Evolutionary conservation across 1,140 invertebrate species (phyloP).

Genomic region (Ceratitis capitata): DNA sequence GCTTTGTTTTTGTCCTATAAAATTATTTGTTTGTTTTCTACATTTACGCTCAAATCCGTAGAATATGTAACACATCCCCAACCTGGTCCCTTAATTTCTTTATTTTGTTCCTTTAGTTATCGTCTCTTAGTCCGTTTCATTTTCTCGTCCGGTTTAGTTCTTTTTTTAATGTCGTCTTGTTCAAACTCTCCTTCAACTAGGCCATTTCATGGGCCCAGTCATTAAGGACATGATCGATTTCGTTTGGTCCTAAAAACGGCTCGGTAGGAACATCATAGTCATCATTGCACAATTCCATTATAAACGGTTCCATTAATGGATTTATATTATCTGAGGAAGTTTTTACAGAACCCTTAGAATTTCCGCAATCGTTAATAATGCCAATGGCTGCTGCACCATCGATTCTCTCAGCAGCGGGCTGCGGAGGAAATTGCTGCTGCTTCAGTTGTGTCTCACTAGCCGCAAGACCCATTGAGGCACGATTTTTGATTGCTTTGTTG

Average conservation of each 20-base stretch:
- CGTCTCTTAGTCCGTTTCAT: background rate
- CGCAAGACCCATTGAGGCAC: background rate
- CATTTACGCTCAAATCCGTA: background rate
- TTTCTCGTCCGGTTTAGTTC: background rate
- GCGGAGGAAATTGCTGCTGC: background rate
- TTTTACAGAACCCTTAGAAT: slow-evolving; percentile 57
- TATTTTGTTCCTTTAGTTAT: background rate
- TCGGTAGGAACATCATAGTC: slow-evolving; percentile 57
- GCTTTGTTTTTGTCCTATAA: background rate
- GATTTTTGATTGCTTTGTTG: background rate
- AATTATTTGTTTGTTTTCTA: background rate
- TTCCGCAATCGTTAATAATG: background rate
- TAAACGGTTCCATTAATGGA: slow-evolving; percentile 52
- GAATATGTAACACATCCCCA: background rate
- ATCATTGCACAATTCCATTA: slow-evolving; percentile 60
- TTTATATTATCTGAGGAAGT: slow-evolving; percentile 59
- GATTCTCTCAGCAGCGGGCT: too few species aligned
- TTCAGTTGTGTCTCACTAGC: background rate
- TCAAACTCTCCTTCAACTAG: background rate
- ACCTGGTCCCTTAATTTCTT: background rate
- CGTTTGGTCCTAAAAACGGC: slow-evolving; percentile 48
- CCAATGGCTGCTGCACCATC: too few species aligned
- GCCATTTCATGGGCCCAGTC: slow-evolving; percentile 41
- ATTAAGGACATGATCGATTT: slow-evolving; percentile 54
- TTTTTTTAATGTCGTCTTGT: background rate